Base-by-base conservation (phyloP, 2,888 invertebrate genomes). In the Endotricha flammealis region DNA sequence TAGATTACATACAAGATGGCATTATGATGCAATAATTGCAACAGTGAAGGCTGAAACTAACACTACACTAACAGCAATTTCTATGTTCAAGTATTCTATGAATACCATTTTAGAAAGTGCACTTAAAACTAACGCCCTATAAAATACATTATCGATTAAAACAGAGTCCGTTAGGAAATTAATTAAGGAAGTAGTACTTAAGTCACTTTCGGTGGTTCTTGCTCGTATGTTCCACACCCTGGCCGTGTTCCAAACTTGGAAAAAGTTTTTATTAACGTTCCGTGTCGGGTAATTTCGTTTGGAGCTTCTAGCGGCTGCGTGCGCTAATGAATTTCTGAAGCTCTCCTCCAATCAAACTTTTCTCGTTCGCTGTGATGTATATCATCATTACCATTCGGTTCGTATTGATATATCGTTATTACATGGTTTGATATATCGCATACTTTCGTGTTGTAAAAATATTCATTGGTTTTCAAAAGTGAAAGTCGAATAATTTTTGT, bases 361-460 rank as follows among this genome's bases (percentile, higher is more conserved):
- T 77, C 81, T 77, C 80, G 72, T 82, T 76, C 76, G 54, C 64
- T 51, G 64, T 76, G 75, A 79, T 68, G 71, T 69, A 77, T 76
- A 66, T 65, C 65, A 56, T 48, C 62, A 62, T 56, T 49, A n/a
- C n/a, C n/a, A n/a, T n/a, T n/a, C n/a, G n/a, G n/a, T n/a, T n/a
- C n/a, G n/a, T n/a, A n/a, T n/a, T n/a, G n/a, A n/a, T n/a, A n/a
- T n/a, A n/a, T n/a, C n/a, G n/a, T n/a, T n/a, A n/a, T n/a, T n/a
- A n/a, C n/a, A n/a, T n/a, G n/a, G n/a, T n/a, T n/a, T n/a, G n/a
- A n/a, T n/a, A n/a, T n/a, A n/a, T n/a, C n/a, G n/a, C n/a, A n/a
- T n/a, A n/a, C n/a, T n/a, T n/a, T n/a, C n/a, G n/a, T n/a, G n/a
- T n/a, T n/a, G n/a, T n/a, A n/a, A n/a, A n/a, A n/a, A n/a, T n/a